A percentile compares a stretch with the other conserved stretches of the same genome.
Evolutionary conservation across 2,113 vertebrate genomes (phyloP).

Genomic region (Trichomycterus rosablanca): DNA sequence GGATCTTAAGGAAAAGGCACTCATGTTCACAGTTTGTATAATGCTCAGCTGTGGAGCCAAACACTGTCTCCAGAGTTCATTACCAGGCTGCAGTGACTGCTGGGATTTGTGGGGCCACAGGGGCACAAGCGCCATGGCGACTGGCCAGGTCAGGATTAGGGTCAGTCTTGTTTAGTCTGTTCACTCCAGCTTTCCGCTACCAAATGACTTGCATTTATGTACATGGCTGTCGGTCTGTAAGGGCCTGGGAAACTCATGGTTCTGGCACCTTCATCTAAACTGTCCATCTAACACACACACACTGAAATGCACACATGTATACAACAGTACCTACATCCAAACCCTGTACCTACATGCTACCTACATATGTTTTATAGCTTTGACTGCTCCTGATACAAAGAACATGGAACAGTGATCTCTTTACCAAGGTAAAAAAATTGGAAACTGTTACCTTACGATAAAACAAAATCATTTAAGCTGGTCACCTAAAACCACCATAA

Average conservation of each 20-base stretch:
- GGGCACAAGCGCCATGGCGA: conserved; percentile 18
- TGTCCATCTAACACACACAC: conserved; percentile 7
- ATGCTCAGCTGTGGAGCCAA: conserved; percentile 72
- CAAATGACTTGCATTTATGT: conserved; percentile 67
- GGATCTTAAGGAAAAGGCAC: conserved; percentile 87
- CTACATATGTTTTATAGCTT: too few species aligned
- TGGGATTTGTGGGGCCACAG: conserved; percentile 57
- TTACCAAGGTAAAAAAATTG: too few species aligned
- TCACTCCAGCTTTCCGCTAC: too few species aligned
- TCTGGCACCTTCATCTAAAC: conserved; percentile 9
- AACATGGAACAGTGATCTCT: too few species aligned
- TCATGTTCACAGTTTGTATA: conserved; percentile 72
- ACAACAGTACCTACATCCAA: background rate
- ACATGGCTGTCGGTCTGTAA: conserved; percentile 51
- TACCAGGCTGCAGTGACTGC: conserved; percentile 66
- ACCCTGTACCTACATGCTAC: too few species aligned
- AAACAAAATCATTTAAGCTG: too few species aligned
- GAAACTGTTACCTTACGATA: too few species aligned
- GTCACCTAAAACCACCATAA: too few species aligned
- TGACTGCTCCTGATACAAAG: too few species aligned
- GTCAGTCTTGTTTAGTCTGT: conserved; percentile 84
- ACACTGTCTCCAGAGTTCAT: conserved; percentile 67
- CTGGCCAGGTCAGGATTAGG: conserved; percentile 58
- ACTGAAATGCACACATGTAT: background rate
- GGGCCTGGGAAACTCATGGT: conserved; percentile 29